A percentile compares a stretch with the other conserved stretches of the same genome.
Conservation (phyloP, 2,888 invertebrate genomes). For the Latrodectus elegans region DNA sequence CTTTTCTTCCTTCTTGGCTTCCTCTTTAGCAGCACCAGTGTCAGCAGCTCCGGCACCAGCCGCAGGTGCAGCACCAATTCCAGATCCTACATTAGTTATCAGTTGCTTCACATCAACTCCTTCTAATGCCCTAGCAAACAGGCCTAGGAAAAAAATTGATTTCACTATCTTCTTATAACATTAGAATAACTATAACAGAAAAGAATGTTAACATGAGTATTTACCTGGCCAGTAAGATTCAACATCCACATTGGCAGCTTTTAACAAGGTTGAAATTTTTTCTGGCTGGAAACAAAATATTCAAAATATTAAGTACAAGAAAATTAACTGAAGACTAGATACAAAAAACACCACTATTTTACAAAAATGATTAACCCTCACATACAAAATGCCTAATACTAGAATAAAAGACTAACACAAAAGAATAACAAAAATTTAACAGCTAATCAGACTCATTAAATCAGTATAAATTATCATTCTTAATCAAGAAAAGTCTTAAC, state of each 20-base stretch:
- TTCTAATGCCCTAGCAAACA: constrained; percentile 97
- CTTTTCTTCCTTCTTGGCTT: constrained; percentile 65
- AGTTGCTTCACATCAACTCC: constrained; percentile 94
- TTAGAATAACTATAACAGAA: not conserved
- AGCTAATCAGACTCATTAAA: constrained; percentile 60
- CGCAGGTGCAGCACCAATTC: constrained; percentile 89
- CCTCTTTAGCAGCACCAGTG: constrained; percentile 71
- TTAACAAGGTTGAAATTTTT: constrained; percentile 96
- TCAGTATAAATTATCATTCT: constrained; percentile 27
- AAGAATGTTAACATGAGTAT: not conserved
- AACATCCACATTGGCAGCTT: constrained; percentile 95
- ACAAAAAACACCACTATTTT: too few species aligned
- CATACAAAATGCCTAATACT: too few species aligned
- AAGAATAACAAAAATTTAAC: not conserved
- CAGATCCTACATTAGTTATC: constrained; percentile 93
- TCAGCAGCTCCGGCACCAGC: constrained; percentile 75
- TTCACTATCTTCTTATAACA: not conserved
- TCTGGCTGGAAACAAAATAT: constrained; percentile 83
- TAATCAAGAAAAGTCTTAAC: constrained; percentile 13
- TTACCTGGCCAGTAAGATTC: constrained; percentile 98
- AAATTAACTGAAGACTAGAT: too few species aligned
- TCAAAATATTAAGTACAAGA: too few species aligned
- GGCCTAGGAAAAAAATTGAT: constrained; percentile 73
- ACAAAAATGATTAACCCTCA: too few species aligned
- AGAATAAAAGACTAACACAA: too few species aligned